Conservation (phyloP, 2,888 invertebrate genomes). For the Augochlorella aurata region DNA sequence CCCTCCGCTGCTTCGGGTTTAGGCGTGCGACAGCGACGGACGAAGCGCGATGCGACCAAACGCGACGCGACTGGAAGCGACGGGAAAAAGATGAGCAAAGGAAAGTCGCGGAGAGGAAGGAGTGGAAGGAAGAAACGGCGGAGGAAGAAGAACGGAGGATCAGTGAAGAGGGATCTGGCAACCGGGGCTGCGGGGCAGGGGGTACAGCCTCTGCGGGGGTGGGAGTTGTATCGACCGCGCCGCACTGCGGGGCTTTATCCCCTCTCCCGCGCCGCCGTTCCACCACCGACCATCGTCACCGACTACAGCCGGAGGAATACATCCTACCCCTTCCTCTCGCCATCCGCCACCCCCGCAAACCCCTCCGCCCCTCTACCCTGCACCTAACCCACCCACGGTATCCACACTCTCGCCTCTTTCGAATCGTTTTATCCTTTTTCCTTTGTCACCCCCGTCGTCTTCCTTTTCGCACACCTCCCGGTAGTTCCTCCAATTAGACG, state of each 20-base stretch:
- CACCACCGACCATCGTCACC: conserved; percentile 41
- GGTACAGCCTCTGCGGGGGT: conserved; percentile 33
- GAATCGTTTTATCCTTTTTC: conserved; percentile 5
- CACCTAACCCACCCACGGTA: not conserved
- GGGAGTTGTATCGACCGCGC: conserved; percentile 81
- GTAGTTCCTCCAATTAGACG: conserved; percentile 16
- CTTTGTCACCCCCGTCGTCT: not conserved
- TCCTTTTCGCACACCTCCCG: not conserved
- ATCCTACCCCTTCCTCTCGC: conserved; percentile 13
- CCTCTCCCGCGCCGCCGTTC: conserved; percentile 70
- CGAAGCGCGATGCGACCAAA: not conserved
- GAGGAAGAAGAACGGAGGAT: conserved; percentile 44
- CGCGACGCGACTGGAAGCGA: too few species aligned
- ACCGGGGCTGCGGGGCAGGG: conserved; percentile 46
- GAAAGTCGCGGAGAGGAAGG: conserved; percentile 28
- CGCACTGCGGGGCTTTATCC: conserved; percentile 82
- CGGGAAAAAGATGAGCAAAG: conserved; percentile 31
- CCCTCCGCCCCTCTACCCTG: not conserved
- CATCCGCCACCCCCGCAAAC: not conserved
- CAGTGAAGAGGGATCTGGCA: conserved; percentile 55
- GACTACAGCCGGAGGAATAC: conserved; percentile 50
- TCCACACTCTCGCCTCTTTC: not conserved
- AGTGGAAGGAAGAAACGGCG: conserved; percentile 35
- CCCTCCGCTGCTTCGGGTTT: not conserved
- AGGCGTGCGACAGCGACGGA: not conserved